Conservation (phyloP, 2,888 invertebrate species). For the Caenorhabditis sulstoni region DNA sequence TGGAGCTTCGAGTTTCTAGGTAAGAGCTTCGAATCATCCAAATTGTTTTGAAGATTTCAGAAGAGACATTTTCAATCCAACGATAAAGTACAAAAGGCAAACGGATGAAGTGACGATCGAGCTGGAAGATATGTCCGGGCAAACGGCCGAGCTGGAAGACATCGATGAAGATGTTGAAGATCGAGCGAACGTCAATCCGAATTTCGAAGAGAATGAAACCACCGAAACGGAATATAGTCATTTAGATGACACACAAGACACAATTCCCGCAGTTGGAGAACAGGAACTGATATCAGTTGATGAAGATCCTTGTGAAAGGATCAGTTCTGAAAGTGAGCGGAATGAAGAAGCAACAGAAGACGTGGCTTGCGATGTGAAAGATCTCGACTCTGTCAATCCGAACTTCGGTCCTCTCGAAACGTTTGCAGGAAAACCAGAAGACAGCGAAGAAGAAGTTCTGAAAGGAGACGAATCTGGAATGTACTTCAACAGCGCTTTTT, state of each 20-base stretch:
- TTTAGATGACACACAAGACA: background rate
- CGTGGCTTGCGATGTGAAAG: background rate
- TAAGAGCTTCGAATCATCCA: background rate
- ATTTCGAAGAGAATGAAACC: conserved; percentile 7
- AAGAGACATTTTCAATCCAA: conserved; percentile 9
- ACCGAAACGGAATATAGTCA: background rate
- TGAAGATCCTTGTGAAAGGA: conserved; percentile 4
- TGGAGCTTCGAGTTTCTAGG: conserved; percentile 19
- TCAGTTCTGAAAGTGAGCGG: background rate
- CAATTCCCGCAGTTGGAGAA: too few relatives aligned
- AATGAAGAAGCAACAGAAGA: background rate
- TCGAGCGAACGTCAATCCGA: conserved; percentile 19
- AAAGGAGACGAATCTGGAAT: too few relatives aligned
- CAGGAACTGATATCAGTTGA: background rate
- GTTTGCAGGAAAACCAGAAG: too few relatives aligned
- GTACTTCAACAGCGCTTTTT: too few relatives aligned
- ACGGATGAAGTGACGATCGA: conserved; percentile 41
- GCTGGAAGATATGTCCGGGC: conserved; percentile 5
- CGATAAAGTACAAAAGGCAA: conserved; percentile 15
- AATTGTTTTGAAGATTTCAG: conserved; percentile 18
- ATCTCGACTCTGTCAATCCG: background rate
- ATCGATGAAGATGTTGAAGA: conserved; percentile 28
- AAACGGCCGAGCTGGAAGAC: background rate
- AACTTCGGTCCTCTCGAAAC: background rate
- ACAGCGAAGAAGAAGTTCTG: too few relatives aligned